A percentile compares a stretch with the other conserved stretches of the same genome.
phyloP scores from a whole-genome alignment of 1,140 invertebrate genomes.

The Pseudomyrmex gracilis region DNA sequence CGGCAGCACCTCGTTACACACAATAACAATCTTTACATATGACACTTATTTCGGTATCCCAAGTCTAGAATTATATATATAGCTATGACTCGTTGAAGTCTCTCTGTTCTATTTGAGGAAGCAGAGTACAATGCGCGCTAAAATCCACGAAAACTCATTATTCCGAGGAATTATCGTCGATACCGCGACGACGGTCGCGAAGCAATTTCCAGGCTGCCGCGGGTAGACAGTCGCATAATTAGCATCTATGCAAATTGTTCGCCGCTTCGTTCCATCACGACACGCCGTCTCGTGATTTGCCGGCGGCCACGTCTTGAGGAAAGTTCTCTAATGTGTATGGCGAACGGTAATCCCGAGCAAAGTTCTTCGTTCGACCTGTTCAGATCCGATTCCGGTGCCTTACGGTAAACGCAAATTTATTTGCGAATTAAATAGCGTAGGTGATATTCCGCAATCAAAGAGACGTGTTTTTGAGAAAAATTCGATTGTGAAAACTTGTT shows the following conservation, averaged over 20 bases:
- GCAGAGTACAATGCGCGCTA: neutral
- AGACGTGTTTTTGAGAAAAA: neutral
- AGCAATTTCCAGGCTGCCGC: slow-evolving; percentile 35
- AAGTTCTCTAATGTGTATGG: slow-evolving; percentile 47
- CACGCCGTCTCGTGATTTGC: slow-evolving; percentile 29
- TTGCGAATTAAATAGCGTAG: slow-evolving; percentile 21
- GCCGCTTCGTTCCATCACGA: slow-evolving; percentile 7
- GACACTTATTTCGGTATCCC: neutral
- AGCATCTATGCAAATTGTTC: slow-evolving; percentile 62
- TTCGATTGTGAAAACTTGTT: slow-evolving; percentile 12
- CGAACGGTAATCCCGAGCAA: slow-evolving; percentile 51
- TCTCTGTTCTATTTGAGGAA: neutral
- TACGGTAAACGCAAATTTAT: slow-evolving; percentile 55
- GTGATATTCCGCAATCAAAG: slow-evolving; percentile 11
- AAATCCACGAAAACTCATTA: slow-evolving; percentile 45
- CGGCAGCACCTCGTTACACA: too few species aligned
- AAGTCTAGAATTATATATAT: neutral
- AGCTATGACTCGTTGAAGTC: neutral
- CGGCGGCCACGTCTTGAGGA: slow-evolving; percentile 36
- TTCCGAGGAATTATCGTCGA: slow-evolving; percentile 27
- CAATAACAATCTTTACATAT: too few species aligned
- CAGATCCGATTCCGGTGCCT: neutral
- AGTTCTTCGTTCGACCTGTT: slow-evolving; percentile 21
- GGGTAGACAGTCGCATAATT: slow-evolving; percentile 48
- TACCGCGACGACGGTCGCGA: slow-evolving; percentile 6